phyloP scores from a whole-genome alignment of 1,140 invertebrate genomes.

The Apocrypta bakeri region DNA sequence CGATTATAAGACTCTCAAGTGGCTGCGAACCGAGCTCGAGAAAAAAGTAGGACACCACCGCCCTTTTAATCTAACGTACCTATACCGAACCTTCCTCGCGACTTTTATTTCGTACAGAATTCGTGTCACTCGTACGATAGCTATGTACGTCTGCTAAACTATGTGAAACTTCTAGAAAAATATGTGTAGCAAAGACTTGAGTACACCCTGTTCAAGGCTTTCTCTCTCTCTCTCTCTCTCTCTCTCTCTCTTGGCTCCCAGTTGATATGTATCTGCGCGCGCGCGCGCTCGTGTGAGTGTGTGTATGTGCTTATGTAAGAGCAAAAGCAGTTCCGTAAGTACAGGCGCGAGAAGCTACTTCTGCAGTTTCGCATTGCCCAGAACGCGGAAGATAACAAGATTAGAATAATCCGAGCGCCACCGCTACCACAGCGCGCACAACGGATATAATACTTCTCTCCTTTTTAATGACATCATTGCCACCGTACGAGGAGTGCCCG shows the following conservation, averaged over 20 bases:
- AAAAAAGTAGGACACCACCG: not conserved
- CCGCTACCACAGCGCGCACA: too few species aligned
- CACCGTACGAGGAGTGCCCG: conserved; percentile 37
- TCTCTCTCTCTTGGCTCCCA: not conserved
- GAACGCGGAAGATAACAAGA: conserved; percentile 47
- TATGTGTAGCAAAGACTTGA: not conserved
- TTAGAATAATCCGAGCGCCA: conserved; percentile 39
- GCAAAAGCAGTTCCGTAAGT: not conserved
- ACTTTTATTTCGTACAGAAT: not conserved
- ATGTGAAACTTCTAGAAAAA: conserved; percentile 40
- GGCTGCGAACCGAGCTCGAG: too few species aligned
- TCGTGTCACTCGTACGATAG: not conserved
- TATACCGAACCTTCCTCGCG: too few species aligned
- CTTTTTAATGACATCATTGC: conserved; percentile 48
- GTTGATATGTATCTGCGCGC: not conserved
- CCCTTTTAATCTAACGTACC: not conserved
- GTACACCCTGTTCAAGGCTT: too few species aligned
- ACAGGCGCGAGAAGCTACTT: not conserved
- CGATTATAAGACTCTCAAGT: too few species aligned
- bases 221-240: not conserved
- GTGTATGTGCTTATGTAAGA: conserved; percentile 44
- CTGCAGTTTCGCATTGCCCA: conserved; percentile 16
- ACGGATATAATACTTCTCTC: conserved; percentile 9
- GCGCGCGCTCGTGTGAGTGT: too few species aligned
- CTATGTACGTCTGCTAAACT: not conserved